Conservation (phyloP, 2,888 invertebrate genomes). For the Heliconius hortense region DNA sequence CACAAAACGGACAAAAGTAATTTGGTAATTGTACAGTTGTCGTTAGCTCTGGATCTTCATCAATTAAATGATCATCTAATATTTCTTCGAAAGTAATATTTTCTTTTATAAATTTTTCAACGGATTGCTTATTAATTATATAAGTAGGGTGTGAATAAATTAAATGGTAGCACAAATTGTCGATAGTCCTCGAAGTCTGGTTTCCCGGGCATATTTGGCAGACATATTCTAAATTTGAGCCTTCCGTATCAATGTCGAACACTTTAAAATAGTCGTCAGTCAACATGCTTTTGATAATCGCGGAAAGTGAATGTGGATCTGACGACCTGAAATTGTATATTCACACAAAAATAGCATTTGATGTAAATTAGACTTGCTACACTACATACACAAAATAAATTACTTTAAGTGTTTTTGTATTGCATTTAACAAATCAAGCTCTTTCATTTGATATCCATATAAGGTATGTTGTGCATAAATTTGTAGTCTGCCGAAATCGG, state of each 20-base stretch:
- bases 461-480: too few species aligned
- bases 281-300: slow-evolving; percentile 52
- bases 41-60: slow-evolving; percentile 37
- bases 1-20: slow-evolving; percentile 61
- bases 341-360: slow-evolving; percentile 20
- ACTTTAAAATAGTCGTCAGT: slow-evolving; percentile 50
- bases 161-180: slow-evolving; percentile 55
- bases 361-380: background rate
- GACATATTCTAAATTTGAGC: slow-evolving; percentile 54
- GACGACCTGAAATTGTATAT: slow-evolving; percentile 58
- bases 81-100: slow-evolving; percentile 62
- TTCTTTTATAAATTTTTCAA: slow-evolving; percentile 57
- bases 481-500: too few species aligned
- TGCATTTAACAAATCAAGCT: too few species aligned
- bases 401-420: background rate
- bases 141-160: slow-evolving; percentile 46
- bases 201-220: slow-evolving; percentile 59
- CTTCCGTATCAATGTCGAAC: slow-evolving; percentile 50
- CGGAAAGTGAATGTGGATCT: slow-evolving; percentile 39
- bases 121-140: slow-evolving; percentile 32
- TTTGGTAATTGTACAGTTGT: slow-evolving; percentile 41
- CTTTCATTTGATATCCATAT: too few species aligned
- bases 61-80: slow-evolving; percentile 53
- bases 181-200: slow-evolving; percentile 45
- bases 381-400: background rate